Evolutionary conservation across 1,140 invertebrate genomes (phyloP).

Genomic region (Hycleus cichorii): DNA sequence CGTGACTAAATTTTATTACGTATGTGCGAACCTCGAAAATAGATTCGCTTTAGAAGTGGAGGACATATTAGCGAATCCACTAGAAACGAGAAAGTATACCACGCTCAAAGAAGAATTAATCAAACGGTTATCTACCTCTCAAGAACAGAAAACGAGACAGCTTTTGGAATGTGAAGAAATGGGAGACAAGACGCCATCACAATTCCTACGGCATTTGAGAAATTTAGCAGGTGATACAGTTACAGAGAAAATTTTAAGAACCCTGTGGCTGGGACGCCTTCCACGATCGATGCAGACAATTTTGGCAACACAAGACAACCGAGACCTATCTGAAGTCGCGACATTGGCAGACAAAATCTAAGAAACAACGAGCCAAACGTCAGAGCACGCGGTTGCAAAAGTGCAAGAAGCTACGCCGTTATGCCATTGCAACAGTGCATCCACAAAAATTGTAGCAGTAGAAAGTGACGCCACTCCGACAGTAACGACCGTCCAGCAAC

Average conservation of each 20-base stretch:
- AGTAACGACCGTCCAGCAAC: background rate
- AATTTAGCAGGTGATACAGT: conserved; percentile 7
- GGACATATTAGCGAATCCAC: conserved; percentile 18
- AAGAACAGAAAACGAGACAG: conserved; percentile 24
- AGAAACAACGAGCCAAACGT: conserved; percentile 21
- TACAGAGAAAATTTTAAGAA: conserved; percentile 12
- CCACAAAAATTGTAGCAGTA: too few relatives aligned
- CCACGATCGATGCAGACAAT: conserved; percentile 16
- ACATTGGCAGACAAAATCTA: conserved; percentile 41
- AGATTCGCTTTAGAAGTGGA: background rate
- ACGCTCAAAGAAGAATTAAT: conserved; percentile 31
- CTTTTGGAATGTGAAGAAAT: conserved; percentile 34
- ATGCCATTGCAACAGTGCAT: background rate
- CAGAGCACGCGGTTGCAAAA: background rate
- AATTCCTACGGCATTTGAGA: conserved; percentile 19
- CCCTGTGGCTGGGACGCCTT: conserved; percentile 18
- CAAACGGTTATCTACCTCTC: conserved; percentile 20
- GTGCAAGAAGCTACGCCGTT: too few relatives aligned
- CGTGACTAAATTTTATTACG: background rate
- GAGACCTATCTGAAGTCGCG: conserved; percentile 24
- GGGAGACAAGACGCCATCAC: conserved; percentile 33
- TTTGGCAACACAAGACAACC: conserved; percentile 14
- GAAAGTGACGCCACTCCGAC: too few relatives aligned
- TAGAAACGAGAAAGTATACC: conserved; percentile 8
- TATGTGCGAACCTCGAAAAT: background rate